Conservation (phyloP, 2,797 vertebrate genomes). For the Gorsachius magnificus region DNA sequence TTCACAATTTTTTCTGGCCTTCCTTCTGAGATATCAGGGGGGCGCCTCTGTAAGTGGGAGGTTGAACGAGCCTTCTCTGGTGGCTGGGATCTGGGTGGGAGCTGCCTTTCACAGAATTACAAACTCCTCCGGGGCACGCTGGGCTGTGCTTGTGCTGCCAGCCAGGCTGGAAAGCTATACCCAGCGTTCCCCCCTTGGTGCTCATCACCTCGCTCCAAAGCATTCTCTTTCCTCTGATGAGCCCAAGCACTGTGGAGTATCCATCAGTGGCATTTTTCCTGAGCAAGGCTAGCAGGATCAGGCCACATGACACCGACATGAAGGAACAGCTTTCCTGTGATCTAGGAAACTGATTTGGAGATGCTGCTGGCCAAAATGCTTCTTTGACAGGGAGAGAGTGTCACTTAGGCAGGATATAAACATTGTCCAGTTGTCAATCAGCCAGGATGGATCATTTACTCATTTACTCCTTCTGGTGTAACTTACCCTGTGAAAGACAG, state of each 20-base stretch:
- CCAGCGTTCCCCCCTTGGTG: not conserved
- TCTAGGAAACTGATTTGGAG: conserved; percentile 12
- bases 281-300: not conserved
- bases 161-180: not conserved
- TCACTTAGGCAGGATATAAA: not conserved
- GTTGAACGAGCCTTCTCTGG: not conserved
- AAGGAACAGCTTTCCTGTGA: not conserved
- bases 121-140: not conserved
- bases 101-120: not conserved
- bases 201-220: not conserved
- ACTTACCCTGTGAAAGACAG: not conserved
- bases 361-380: not conserved
- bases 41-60: not conserved
- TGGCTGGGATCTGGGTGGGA: not conserved
- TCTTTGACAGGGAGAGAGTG: not conserved
- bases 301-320: not conserved
- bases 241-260: not conserved
- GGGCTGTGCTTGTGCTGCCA: not conserved
- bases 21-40: not conserved
- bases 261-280: conserved; percentile 2
- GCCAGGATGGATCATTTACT: not conserved
- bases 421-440: conserved; percentile 14
- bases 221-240: not conserved
- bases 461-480: not conserved
- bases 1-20: not conserved